Conservation (phyloP, 2,797 vertebrate species). For the Botia almorhae region DNA sequence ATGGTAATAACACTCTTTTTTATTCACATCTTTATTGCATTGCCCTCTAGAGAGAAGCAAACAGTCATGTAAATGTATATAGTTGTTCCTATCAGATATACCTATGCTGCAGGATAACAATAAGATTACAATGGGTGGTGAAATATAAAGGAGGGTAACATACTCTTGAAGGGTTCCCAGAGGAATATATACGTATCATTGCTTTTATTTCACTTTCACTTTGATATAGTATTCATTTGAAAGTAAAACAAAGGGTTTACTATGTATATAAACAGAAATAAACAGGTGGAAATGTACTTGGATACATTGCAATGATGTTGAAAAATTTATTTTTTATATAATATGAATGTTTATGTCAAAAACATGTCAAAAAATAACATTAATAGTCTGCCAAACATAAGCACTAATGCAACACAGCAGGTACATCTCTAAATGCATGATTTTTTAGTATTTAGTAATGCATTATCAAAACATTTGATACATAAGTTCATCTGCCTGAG, state of each 20-base stretch:
- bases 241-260: not conserved
- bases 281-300: not conserved
- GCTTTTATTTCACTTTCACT: conserved; percentile 50
- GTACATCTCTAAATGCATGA: not conserved
- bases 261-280: not conserved
- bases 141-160: conserved; percentile 64
- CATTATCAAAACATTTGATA: conserved; percentile 26
- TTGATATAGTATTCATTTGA: conserved; percentile 57
- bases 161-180: conserved; percentile 73
- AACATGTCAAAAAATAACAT: not conserved
- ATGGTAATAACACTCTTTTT: conserved; percentile 51
- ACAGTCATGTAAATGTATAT: conserved; percentile 82
- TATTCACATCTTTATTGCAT: conserved; percentile 74
- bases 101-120: conserved; percentile 79
- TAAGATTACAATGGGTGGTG: conserved; percentile 59
- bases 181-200: conserved; percentile 67
- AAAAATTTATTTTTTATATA: not conserved
- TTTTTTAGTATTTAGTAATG: conserved; percentile 35
- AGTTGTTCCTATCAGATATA: conserved; percentile 72
- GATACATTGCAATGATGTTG: not conserved
- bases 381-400: not conserved
- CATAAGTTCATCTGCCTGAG: conserved; percentile 57
- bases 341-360: not conserved
- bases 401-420: not conserved
- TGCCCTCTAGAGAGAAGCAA: conserved; percentile 80